Percentiles rank a stretch among this genome's conserved stretches.
phyloP scores from a whole-genome alignment of 2,113 vertebrate genomes.

The Crocuta crocuta region DNA sequence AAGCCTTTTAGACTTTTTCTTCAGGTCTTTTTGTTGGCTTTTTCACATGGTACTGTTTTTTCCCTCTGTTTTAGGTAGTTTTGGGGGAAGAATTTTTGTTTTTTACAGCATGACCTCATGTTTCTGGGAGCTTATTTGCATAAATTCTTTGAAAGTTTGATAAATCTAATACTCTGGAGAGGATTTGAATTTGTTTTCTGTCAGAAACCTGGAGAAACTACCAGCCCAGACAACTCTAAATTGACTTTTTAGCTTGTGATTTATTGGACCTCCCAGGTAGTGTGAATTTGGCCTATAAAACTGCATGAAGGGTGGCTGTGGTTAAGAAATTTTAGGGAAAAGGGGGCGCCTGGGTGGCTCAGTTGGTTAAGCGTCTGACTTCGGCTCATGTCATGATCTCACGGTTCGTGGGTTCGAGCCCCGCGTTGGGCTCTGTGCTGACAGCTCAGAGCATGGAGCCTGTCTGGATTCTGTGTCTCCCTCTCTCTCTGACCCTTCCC shows the following conservation, averaged over 20 bases:
- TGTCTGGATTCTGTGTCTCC: no score
- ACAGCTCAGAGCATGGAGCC: no score
- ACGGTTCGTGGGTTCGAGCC: no score
- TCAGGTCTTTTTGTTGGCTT: neutral
- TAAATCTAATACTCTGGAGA: neutral
- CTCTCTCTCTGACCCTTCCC: no score
- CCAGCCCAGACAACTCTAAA: neutral
- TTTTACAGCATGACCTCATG: neutral
- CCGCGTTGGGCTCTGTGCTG: no score
- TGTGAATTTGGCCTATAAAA: neutral
- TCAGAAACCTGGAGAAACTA: neutral
- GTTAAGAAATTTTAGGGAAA: neutral
- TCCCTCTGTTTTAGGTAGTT: neutral
- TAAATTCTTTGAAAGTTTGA: neutral
- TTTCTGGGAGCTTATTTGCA: neutral
- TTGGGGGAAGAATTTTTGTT: neutral
- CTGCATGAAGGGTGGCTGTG: neutral
- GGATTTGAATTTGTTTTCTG: constrained; percentile 32
- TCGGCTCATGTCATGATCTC: no score
- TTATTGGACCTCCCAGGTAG: neutral
- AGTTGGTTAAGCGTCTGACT: no score
- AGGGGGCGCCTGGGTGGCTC: neutral
- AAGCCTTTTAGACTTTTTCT: neutral
- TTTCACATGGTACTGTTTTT: neutral
- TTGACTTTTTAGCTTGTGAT: constrained; percentile 3